Conservation (phyloP, 2,888 invertebrate genomes). For the Dendrolimus houi region DNA sequence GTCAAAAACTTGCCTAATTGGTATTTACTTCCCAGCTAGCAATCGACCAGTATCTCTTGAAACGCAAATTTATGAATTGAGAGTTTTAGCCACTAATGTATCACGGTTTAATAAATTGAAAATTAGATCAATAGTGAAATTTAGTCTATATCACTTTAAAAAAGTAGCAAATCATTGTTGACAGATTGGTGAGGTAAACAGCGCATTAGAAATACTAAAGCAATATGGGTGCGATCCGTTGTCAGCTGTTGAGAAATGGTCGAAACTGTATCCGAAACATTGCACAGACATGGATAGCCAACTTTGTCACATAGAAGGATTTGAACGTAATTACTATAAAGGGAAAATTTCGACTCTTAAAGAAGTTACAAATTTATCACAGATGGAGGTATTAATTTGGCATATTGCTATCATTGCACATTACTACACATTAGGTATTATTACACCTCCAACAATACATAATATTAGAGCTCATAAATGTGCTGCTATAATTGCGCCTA, state of each 20-base stretch:
- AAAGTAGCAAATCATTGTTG: neutral
- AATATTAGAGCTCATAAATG: too few relatives aligned
- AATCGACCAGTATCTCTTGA: too few relatives aligned
- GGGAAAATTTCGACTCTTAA: slow-evolving; percentile 27
- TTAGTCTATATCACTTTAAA: too few relatives aligned
- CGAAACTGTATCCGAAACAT: slow-evolving; percentile 40
- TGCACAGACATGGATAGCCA: slow-evolving; percentile 47
- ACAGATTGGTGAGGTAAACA: slow-evolving; percentile 49
- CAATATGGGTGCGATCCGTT: slow-evolving; percentile 36
- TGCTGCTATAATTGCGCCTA: too few relatives aligned
- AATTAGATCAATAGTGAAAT: too few relatives aligned
- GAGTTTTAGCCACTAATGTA: too few relatives aligned
- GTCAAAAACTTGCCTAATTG: too few relatives aligned
- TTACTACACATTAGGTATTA: too few relatives aligned
- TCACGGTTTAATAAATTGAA: too few relatives aligned
- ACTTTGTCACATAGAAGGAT: slow-evolving; percentile 35
- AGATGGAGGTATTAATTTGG: slow-evolving; percentile 16
- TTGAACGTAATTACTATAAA: slow-evolving; percentile 41
- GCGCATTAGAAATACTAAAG: slow-evolving; percentile 48
- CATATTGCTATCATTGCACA: neutral
- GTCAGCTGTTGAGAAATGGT: slow-evolving; percentile 41
- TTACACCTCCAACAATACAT: too few relatives aligned
- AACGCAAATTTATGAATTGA: too few relatives aligned
- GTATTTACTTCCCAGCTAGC: too few relatives aligned
- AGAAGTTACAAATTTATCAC: slow-evolving; percentile 17